phyloP scores from a whole-genome alignment of 2,113 vertebrate genomes.

The Rhineura floridana region DNA sequence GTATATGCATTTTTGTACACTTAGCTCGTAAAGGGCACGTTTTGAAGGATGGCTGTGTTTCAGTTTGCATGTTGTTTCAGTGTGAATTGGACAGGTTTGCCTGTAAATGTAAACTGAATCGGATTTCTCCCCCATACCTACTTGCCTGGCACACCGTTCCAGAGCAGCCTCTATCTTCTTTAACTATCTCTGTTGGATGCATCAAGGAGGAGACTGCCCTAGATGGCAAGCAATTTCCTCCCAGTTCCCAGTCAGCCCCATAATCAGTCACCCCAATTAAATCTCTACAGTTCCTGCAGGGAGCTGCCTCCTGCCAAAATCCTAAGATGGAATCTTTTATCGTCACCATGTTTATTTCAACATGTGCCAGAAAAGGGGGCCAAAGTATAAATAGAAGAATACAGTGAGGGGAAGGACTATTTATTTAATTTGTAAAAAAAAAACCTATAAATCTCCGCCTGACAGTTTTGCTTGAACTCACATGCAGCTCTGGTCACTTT shows the following conservation, averaged over 20 bases:
- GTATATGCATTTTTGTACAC: too few relatives aligned
- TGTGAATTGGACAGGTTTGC: too few relatives aligned
- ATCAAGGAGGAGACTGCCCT: background rate
- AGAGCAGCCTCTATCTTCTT: background rate
- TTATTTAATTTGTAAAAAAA: background rate
- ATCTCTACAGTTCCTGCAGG: background rate
- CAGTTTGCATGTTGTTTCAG: too few relatives aligned
- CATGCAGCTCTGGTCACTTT: background rate
- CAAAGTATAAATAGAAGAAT: background rate
- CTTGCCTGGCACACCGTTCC: background rate
- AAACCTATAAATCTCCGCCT: background rate
- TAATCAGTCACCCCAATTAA: conserved; percentile 6
- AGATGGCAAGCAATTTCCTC: background rate
- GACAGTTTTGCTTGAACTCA: conserved; percentile 5
- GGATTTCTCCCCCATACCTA: too few relatives aligned
- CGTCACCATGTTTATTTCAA: background rate
- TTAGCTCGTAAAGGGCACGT: too few relatives aligned
- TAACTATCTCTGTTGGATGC: background rate
- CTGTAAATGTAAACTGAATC: too few relatives aligned
- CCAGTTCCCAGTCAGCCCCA: background rate
- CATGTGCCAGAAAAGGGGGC: background rate
- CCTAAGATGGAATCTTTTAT: background rate
- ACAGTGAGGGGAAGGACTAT: background rate
- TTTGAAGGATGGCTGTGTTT: too few relatives aligned
- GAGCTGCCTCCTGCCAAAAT: background rate